These are phyloP conservation scores for Neelides folsomi DNA, from an alignment of 2,888 invertebrate genomes.

Conservation along the genomic window DNA sequence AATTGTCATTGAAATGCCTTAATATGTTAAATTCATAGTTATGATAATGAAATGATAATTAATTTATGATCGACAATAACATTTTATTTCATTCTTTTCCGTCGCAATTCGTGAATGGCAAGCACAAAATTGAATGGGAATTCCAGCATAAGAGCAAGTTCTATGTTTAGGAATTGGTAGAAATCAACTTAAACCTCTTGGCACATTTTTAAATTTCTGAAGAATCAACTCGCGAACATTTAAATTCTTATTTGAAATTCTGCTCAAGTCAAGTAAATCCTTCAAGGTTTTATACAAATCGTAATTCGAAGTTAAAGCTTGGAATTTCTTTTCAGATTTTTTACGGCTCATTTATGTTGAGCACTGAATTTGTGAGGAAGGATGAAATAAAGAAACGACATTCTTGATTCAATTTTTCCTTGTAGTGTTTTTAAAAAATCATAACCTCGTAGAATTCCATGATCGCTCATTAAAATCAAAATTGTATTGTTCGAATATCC, in stretches of 20 bases:
- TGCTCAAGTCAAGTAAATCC: constrained; percentile 16
- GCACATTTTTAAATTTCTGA: constrained; percentile 7
- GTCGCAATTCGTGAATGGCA: constrained; percentile 53
- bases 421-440: constrained; percentile 68
- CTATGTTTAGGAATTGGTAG: constrained; percentile 54
- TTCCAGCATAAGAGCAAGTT: constrained; percentile 62
- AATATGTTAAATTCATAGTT: too few relatives aligned
- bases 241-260: constrained; percentile 4
- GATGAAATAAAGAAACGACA: constrained; percentile 62
- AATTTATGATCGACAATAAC: too few relatives aligned
- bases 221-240: not conserved
- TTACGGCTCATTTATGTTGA: constrained; percentile 3
- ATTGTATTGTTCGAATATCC: constrained; percentile 53
- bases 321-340: constrained; percentile 14
- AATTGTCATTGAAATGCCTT: too few relatives aligned
- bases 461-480: constrained; percentile 66
- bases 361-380: constrained; percentile 45
- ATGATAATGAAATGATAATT: too few relatives aligned
- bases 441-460: constrained; percentile 80
- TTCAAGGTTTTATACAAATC: constrained; percentile 25
- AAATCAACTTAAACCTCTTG: constrained; percentile 62
- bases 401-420: constrained; percentile 61
- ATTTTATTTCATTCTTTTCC: constrained; percentile 39
- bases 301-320: constrained; percentile 14
- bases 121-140: constrained; percentile 76